phyloP scores from a whole-genome alignment of 1,140 invertebrate species.

The Halictus rubicundus region DNA sequence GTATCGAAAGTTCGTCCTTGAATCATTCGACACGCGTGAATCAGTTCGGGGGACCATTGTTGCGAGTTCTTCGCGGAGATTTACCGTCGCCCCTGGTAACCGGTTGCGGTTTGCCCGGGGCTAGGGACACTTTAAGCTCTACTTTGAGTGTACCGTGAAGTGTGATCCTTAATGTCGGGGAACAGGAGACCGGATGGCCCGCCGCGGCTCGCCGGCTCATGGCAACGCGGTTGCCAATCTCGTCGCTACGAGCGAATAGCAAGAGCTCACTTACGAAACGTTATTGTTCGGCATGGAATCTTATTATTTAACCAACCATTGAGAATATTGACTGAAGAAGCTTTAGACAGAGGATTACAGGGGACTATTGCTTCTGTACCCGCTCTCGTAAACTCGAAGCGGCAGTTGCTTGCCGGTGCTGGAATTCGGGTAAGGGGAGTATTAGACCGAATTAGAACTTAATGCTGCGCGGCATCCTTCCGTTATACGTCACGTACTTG shows the following conservation, averaged over 20 bases:
- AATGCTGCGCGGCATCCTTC: background rate
- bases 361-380: background rate
- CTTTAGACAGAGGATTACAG: background rate
- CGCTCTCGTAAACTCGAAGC: background rate
- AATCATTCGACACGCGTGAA: constrained; percentile 34
- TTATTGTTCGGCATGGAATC: background rate
- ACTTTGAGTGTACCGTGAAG: too few relatives aligned
- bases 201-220: background rate
- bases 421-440: background rate
- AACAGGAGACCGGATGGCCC: background rate
- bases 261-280: background rate
- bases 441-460: background rate
- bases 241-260: background rate
- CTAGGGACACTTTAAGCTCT: constrained; percentile 28
- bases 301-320: constrained; percentile 4
- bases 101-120: constrained; percentile 32
- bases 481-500: background rate
- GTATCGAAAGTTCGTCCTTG: too few relatives aligned
- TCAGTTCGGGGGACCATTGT: constrained; percentile 43
- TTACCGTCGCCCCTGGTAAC: constrained; percentile 51
- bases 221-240: background rate
- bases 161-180: constrained; percentile 5
- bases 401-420: background rate
- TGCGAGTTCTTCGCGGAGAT: constrained; percentile 53
- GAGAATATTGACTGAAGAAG: constrained; percentile 6